These are phyloP conservation scores for Sturnus vulgaris DNA, from an alignment of 2,113 vertebrate species.

Conservation along the genomic window DNA sequence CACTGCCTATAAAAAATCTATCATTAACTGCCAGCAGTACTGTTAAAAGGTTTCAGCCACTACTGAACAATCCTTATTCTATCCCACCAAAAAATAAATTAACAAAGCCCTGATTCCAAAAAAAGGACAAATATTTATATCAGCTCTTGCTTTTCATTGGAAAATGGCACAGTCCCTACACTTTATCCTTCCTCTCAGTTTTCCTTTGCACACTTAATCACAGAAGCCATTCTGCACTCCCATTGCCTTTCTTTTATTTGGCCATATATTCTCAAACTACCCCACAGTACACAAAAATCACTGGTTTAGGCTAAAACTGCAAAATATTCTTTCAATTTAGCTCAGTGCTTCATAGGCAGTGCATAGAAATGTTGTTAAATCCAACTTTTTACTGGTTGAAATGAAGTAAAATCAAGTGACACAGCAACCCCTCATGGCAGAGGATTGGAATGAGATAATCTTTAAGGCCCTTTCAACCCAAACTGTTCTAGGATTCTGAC, in stretches of 20 bases:
- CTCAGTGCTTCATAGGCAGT: background rate
- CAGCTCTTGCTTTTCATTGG: background rate
- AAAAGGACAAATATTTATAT: background rate
- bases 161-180: background rate
- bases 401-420: background rate
- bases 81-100: background rate
- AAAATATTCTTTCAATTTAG: background rate
- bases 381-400: background rate
- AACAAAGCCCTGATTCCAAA: background rate
- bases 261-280: background rate
- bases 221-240: background rate
- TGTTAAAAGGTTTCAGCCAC: background rate
- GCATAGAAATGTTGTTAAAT: background rate
- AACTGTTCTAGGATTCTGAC: background rate
- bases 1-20: background rate
- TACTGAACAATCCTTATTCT: background rate
- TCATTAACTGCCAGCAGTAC: background rate
- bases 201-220: background rate
- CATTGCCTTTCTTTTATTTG: background rate
- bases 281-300: background rate
- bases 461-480: background rate
- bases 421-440: background rate
- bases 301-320: background rate
- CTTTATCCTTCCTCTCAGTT: background rate
- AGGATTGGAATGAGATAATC: background rate